A percentile compares a stretch with the other conserved stretches of the same genome.
Evolutionary conservation across 2,797 vertebrate species (phyloP).

Genomic region (Anabacerthia variegaticeps): DNA sequence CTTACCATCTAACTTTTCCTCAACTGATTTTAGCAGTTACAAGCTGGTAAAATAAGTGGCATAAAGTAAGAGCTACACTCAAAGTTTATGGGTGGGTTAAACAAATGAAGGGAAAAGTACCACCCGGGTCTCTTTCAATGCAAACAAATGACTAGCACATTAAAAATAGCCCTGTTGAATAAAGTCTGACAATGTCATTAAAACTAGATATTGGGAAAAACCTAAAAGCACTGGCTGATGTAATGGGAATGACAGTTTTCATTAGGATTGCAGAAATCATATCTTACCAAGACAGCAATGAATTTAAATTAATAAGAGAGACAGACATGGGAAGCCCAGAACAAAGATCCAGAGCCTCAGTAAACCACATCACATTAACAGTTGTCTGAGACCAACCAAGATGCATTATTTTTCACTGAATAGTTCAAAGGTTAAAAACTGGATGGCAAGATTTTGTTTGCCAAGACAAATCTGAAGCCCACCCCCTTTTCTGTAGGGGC

Average conservation of each 20-base stretch:
- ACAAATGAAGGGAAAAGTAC: background rate
- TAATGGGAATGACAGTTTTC: background rate
- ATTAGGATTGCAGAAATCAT: background rate
- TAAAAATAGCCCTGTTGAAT: background rate
- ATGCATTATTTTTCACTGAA: background rate
- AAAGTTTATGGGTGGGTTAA: background rate
- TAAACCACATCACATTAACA: background rate
- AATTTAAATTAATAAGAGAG: background rate
- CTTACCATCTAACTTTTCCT: background rate
- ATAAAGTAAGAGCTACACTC: background rate
- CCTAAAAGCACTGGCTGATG: background rate
- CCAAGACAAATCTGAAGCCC: background rate
- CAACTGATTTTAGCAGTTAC: background rate
- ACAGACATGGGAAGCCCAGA: background rate
- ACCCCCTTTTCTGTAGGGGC: background rate
- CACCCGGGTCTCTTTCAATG: background rate
- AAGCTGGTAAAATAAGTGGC: background rate
- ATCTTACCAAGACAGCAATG: background rate
- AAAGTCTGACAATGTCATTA: background rate
- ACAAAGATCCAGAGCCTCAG: background rate
- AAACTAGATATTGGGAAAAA: background rate
- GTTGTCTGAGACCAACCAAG: background rate
- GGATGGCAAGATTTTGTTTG: background rate
- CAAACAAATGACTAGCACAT: background rate
- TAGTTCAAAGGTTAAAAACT: constrained; percentile 39